Evolutionary conservation across 2,113 vertebrate genomes (phyloP).

Genomic region (Stomatorhinus ivindoensis): DNA sequence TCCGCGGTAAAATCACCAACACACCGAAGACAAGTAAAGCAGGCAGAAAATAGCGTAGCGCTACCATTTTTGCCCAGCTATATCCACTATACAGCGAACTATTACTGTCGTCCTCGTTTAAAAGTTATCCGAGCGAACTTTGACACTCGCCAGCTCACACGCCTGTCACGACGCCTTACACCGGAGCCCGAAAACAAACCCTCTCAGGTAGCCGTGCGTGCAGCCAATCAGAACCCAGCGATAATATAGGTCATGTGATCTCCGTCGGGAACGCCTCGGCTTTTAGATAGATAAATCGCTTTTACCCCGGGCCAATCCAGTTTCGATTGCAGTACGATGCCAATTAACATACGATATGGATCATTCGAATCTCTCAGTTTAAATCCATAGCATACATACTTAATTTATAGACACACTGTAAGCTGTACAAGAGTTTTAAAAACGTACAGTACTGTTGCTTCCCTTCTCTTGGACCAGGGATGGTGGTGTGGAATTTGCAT

Average conservation of each 20-base stretch:
- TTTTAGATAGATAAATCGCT: neutral
- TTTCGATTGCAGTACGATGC: neutral
- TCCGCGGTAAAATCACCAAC: conserved; percentile 33
- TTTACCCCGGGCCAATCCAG: neutral
- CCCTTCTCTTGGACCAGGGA: neutral
- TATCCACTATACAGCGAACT: neutral
- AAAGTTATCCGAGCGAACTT: neutral
- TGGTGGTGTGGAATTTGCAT: neutral
- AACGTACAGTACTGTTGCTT: neutral
- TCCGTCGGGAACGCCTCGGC: neutral
- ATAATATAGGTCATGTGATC: neutral
- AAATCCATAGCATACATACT: neutral
- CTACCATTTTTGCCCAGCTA: conserved; percentile 34
- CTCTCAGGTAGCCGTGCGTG: neutral
- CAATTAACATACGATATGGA: neutral
- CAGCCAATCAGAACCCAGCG: neutral
- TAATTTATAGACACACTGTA: neutral
- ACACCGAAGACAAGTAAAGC: conserved; percentile 44
- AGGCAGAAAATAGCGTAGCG: conserved; percentile 32
- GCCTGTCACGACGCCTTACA: neutral
- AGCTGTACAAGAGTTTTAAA: neutral
- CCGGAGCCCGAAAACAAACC: neutral
- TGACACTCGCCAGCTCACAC: neutral
- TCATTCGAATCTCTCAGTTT: neutral
- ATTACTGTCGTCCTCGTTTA: neutral